Base-by-base conservation (phyloP, 2,797 vertebrate species). In the Paratrypauchen microcephalus region DNA sequence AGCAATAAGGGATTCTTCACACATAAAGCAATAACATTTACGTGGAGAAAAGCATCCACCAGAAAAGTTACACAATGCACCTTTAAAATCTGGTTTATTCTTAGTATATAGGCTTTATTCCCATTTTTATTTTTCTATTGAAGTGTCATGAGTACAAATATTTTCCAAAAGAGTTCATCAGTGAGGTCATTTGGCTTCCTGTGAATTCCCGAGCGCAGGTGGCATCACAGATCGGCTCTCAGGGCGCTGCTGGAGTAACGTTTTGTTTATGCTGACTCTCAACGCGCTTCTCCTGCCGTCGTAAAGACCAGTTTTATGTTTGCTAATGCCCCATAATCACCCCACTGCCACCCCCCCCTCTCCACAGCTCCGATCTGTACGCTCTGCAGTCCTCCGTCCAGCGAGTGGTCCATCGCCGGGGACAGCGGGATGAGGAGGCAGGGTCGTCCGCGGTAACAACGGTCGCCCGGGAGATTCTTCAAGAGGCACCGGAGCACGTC, bases 391-490 rank as follows among this genome's bases (percentile, higher is more conserved):
- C 95, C 23, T 93, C 94, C 73, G 84, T 97, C 81, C 93, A 95
- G 86, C 94, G 92, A 93, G 91, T 95, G 91, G 95, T 97, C 92
- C 93, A 92, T 93, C 93, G 93, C 3, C 87, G 83, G 24, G 90
- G 94, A 86, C 93, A 82, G 77, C 92, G 83, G 71, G 93, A 93
- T 2, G 81, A 86, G 1, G 89, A 75, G 75, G 93, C 91, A 93
- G 90, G 91, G 92, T 92, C 93, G 75, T 95, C 94, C 64, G 81
- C 69, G 39, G 76, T 86, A 68, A 93, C 89, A 47, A 86, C 82
- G 65, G 90, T 97, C 83, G 83, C 94, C 85, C 94, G 92, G 90
- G 95, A 97, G 90, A 95, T 98, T 93, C 94, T 97, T 93, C 95
- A 92, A 92, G 94, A 96, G 79, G 95, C 96, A 89, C 93, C 95